Base-by-base conservation (phyloP, 1,140 invertebrate genomes). In the Drosophila miranda region DNA sequence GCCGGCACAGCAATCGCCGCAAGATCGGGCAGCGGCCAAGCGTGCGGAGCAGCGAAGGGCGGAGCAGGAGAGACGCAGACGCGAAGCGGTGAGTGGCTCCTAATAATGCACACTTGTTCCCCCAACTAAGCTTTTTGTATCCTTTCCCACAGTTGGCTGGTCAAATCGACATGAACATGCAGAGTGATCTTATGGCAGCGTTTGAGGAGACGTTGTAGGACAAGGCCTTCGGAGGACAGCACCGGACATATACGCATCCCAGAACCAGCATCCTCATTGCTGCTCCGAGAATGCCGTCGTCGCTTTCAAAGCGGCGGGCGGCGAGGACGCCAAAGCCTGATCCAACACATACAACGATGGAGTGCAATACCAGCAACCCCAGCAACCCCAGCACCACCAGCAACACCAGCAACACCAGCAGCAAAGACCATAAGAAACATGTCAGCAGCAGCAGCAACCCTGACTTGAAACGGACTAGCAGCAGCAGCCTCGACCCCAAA, bases 161-260 rank as follows among this genome's bases (percentile, higher is more conserved):
- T 56, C 96, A 97, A 92, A 99, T 99, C 89, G 98, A 99, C 91
- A 98, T 99, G 97, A 99, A 98, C 92, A 95, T 97, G 94, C 98
- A 99, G 92, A 98, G 97, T 93, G 97, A 99, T 93, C 93, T 99
- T 90, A 98, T 99, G 97, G 97, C 97, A 88, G 97, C 96, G 59
- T 99, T 99, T 92, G 98, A 99, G 93, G 97, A 98, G 93, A 97
- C 96, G 45, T 94, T 97, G 93, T 97, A 96, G 89, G 82, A 50
- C 77, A 86, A 73, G 79, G 81, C 81, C 66, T 13, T 38, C 44
- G 34, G n/a, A 57, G 44, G 23, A 69, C 28, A 64, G 45, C 43
- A 38, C 11, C 34, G 34, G 34, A 38, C 34, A 38, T 38, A 38
- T 38, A 38, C 34, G 34, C 34, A 38, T 38, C 34, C 34, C 34